Evolutionary conservation across 1,140 invertebrate genomes (phyloP), one percentile per base, ranked within the genome.

Genomic region (Lysiphlebus fabarum): DNA sequence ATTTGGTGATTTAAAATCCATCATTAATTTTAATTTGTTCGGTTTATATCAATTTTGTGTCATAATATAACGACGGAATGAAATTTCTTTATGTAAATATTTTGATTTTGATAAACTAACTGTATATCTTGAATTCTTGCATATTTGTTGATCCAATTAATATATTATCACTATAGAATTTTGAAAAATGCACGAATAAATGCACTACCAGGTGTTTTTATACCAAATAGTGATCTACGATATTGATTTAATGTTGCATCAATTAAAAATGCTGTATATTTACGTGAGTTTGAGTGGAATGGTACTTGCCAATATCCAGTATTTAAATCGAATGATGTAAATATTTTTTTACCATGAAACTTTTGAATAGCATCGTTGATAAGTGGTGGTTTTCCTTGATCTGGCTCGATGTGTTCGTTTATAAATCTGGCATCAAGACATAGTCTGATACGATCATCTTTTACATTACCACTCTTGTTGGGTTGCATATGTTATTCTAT

Each of bases 121-220:
- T 1, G 48, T 50, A 37, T 34, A 50, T 33, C 34, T 37, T 8
- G 33, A n/a, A 33, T 8, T 50, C 48, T 5, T 50, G 1, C 1
- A 37, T 11, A 7, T 9, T 36, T 11, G 6, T 1, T 6, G 33
- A 50, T 6, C 2, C n/a, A 12, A 50, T 50, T 6, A 50, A 14
- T 2, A 50, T 11, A 50, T 50, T 33, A 37, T 50, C 48, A 5
- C 37, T 26, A 9, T 50, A 50, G 6, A 10, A 50, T 7, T 0
- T 50, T 1, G 36, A 1, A 36, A 50, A 50, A 33, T 50, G 33
- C 48, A 8, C 48, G 7, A n/a, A 50, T 50, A 37, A 50, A 50
- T n/a, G 26, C 36, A 37, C 33, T 37, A 7, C 47, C 47, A 9
- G 17, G 1, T 1, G 47, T 49, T 7, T 49, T 49, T 1, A 49